phyloP scores from a whole-genome alignment of 1,140 invertebrate species.

The Plectus sambesii region DNA sequence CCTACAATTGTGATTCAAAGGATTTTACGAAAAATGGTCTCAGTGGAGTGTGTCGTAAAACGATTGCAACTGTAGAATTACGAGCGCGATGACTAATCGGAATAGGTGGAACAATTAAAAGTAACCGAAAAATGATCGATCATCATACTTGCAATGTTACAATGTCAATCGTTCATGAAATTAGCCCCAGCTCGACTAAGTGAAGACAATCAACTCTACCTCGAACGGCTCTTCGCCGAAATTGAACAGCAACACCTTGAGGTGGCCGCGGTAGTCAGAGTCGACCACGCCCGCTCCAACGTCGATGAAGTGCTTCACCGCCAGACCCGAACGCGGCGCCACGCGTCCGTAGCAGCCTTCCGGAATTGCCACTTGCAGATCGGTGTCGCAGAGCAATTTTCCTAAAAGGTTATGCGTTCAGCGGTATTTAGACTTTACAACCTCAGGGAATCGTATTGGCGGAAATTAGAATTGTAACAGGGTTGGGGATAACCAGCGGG shows the following conservation, averaged over 20 bases:
- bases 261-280: constrained; percentile 79
- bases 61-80: too few relatives aligned
- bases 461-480: neutral
- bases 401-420: constrained; percentile 48
- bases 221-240: constrained; percentile 64
- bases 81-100: too few relatives aligned
- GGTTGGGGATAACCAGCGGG: neutral
- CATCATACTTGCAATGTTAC: too few relatives aligned
- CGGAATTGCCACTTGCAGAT: constrained; percentile 62
- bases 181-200: neutral
- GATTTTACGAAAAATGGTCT: too few relatives aligned
- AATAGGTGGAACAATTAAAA: constrained; percentile 9
- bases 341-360: constrained; percentile 63
- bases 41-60: too few relatives aligned
- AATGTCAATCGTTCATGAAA: too few relatives aligned
- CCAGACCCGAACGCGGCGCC: constrained; percentile 87
- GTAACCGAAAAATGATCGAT: constrained; percentile 17
- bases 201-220: constrained; percentile 52
- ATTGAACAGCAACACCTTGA: constrained; percentile 88
- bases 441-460: neutral
- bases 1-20: too few relatives aligned
- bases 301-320: constrained; percentile 87
- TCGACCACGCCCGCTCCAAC: constrained; percentile 90
- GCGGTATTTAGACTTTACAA: neutral
- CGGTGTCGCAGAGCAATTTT: constrained; percentile 76